Percentiles rank a stretch among this genome's conserved stretches.
These are phyloP conservation scores for Trichoplusia ni DNA, from an alignment of 1,140 invertebrate species.

Conservation along the genomic window DNA sequence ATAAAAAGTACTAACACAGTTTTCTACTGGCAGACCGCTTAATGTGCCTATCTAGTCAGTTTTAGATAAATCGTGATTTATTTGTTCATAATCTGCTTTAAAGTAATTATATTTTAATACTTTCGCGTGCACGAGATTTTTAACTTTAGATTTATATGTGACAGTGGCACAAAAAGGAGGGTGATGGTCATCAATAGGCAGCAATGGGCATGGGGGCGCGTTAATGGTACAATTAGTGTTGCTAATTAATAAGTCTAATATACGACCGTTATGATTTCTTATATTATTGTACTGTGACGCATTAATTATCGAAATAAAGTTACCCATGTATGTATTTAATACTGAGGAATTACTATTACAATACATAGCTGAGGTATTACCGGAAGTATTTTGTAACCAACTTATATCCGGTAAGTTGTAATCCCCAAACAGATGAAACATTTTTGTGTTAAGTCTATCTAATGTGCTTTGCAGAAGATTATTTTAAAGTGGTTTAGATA, in stretches of 20 bases:
- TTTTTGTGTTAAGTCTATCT: background rate
- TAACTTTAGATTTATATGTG: background rate
- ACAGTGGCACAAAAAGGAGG: background rate
- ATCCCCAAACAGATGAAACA: background rate
- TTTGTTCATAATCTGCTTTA: background rate
- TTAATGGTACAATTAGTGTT: background rate
- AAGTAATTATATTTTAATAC: background rate
- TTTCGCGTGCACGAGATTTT: background rate
- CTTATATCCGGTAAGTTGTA: background rate
- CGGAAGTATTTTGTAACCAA: background rate
- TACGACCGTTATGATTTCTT: background rate
- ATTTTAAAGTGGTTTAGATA: background rate
- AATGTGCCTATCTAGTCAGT: background rate
- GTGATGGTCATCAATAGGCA: background rate
- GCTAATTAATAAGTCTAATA: background rate
- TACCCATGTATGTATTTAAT: too few relatives aligned
- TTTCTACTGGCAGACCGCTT: background rate
- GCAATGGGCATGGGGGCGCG: background rate
- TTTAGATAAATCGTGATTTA: background rate
- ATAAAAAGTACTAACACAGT: background rate
- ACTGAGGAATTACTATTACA: background rate
- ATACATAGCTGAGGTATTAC: background rate
- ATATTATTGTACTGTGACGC: background rate
- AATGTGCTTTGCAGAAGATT: background rate
- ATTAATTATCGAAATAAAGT: background rate